Base-by-base conservation (phyloP, 2,113 vertebrate genomes). In the Odontophorus gujanensis region DNA sequence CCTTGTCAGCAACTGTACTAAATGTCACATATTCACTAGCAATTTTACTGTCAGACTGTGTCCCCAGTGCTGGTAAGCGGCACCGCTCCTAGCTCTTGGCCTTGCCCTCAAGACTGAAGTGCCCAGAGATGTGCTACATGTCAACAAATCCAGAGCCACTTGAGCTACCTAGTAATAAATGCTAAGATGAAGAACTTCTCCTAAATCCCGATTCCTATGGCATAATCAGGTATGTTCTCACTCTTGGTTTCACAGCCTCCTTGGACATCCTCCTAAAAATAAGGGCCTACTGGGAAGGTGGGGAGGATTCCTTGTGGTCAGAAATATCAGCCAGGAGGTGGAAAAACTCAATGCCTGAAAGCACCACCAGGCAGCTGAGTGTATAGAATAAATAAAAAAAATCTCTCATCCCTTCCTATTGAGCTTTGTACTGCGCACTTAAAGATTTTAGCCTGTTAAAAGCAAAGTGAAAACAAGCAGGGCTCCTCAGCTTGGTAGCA, bases 401-500 rank as follows among this genome's bases (percentile, higher is more conserved):
- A 34, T 1, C 28, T 58, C n/a, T 82, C 20, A 32, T 82, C 9
- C 32, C 9, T 82, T 45, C 22, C 24, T 32, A 6, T 34, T 59
- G 14, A 74, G 58, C 4, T 11, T 62, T 0, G 0, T 43, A 43
- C 6, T 32, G 28, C 1, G 0, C 83, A 78, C 74, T 81, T 92
- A 88, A 90, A 88, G 73, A 51, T 13, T 77, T 50, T 65, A 92
- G 50, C 38, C 47, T 78, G 68, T 62, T 68, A 81, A 72, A 67
- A 50, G 24, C 63, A 87, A n/a, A 16, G 40, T 34, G 80, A 62
- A 80, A 76, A 82, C n/a, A 59, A 87, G 63, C 48, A 85, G 50
- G 71, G 32, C 36, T 47, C 1, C 25, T 53, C 34, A 77, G 42
- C n/a, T 30, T 48, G 0, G 38, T 34, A 69, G 24, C 26, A 8